These are phyloP conservation scores for Periphyllus acericola DNA, from an alignment of 2,888 invertebrate species.

Conservation along the genomic window DNA sequence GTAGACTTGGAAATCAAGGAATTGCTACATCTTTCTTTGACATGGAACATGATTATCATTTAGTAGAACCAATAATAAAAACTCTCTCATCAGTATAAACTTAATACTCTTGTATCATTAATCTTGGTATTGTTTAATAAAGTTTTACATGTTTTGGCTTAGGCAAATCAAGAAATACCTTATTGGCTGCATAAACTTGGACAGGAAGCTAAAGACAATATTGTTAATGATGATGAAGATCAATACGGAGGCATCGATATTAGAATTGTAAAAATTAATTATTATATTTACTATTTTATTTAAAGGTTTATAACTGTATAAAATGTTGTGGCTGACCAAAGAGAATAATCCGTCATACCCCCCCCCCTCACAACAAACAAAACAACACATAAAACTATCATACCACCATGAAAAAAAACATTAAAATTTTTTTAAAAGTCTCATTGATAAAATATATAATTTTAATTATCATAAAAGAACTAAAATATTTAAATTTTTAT, in stretches of 20 bases:
- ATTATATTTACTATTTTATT: neutral
- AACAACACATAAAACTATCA: no score
- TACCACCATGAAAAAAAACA: no score
- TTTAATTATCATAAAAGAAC: no score
- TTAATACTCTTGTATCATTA: slow-evolving; percentile 5
- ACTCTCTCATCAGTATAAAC: slow-evolving; percentile 74
- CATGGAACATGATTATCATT: slow-evolving; percentile 70
- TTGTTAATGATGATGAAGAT: slow-evolving; percentile 66
- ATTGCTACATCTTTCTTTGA: slow-evolving; percentile 89
- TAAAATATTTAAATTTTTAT: neutral
- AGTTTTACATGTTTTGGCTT: slow-evolving; percentile 37
- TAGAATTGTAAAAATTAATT: slow-evolving; percentile 69
- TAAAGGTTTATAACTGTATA: no score
- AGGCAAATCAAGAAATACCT: slow-evolving; percentile 84
- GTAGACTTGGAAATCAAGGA: slow-evolving; percentile 90
- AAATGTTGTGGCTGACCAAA: no score
- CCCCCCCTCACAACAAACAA: no score
- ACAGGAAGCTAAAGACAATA: slow-evolving; percentile 67
- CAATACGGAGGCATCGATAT: slow-evolving; percentile 80
- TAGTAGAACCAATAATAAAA: slow-evolving; percentile 76
- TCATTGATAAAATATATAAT: no score
- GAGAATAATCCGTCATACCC: no score
- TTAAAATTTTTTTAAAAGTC: no score
- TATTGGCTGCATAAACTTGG: slow-evolving; percentile 74
- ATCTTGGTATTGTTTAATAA: neutral